Percentiles rank a stretch among this genome's conserved stretches.
These are phyloP conservation scores for Donacobius atricapilla DNA, from an alignment of 2,113 vertebrate species.

Conservation along the genomic window DNA sequence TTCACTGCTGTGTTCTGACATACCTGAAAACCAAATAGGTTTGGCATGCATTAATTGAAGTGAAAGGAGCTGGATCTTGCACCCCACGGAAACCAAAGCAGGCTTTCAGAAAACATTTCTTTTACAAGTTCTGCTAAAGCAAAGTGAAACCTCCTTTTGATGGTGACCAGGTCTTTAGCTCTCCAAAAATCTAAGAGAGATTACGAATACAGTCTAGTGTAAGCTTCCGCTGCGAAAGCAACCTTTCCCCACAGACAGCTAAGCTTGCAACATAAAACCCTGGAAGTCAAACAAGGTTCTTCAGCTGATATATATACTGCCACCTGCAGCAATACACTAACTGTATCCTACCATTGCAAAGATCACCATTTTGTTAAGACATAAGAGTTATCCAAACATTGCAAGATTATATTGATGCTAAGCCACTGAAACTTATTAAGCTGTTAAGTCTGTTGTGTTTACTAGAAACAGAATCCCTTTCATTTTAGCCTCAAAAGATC, in stretches of 20 bases:
- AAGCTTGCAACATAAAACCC: not conserved
- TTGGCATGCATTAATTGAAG: constrained; percentile 57
- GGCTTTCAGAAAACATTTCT: not conserved
- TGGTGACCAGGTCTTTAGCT: not conserved
- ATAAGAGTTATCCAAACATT: not conserved
- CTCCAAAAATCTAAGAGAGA: not conserved
- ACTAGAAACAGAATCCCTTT: not conserved
- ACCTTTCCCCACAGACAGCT: not conserved
- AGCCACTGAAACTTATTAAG: not conserved
- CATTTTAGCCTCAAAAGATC: not conserved
- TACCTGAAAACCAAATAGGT: constrained; percentile 76
- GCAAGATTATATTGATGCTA: not conserved
- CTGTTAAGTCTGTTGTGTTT: not conserved
- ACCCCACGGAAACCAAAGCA: not conserved
- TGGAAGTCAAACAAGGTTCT: not conserved
- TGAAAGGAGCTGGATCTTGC: not conserved
- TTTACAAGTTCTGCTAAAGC: not conserved
- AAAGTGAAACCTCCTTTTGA: not conserved
- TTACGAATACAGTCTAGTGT: not conserved
- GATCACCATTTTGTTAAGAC: not conserved
- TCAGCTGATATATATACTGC: not conserved
- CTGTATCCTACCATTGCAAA: not conserved
- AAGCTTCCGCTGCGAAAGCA: not conserved
- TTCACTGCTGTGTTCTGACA: constrained; percentile 72
- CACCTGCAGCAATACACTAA: not conserved